A percentile compares a stretch with the other conserved stretches of the same genome.
Conservation (phyloP, 2,888 invertebrate species). For the Sialis lutaria region DNA sequence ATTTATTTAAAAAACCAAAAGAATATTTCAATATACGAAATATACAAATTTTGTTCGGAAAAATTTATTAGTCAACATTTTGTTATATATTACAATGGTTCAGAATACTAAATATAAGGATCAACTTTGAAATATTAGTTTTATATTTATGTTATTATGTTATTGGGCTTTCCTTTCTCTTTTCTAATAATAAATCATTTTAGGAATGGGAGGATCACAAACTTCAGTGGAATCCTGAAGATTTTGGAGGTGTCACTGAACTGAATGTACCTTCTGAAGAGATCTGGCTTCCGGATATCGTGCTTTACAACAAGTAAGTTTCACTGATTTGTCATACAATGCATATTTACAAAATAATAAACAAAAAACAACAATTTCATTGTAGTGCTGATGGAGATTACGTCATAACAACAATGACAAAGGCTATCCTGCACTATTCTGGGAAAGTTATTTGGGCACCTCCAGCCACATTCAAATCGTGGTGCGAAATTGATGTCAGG, state of each 20-base stretch:
- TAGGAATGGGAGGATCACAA: conserved; percentile 94
- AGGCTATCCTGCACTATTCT: conserved; percentile 76
- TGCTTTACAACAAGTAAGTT: conserved; percentile 90
- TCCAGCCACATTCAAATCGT: conserved; percentile 95
- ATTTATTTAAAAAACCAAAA: too few relatives aligned
- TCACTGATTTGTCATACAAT: too few relatives aligned
- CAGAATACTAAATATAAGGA: too few relatives aligned
- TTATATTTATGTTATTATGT: too few relatives aligned
- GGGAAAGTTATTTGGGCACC: conserved; percentile 93
- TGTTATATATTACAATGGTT: too few relatives aligned
- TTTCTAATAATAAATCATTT: too few relatives aligned
- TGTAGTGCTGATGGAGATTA: conserved; percentile 86
- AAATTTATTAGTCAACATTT: too few relatives aligned
- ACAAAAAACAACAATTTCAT: conserved; percentile 2
- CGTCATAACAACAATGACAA: conserved; percentile 91
- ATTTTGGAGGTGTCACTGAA: conserved; percentile 87
- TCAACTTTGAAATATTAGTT: too few relatives aligned
- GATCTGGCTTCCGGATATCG: conserved; percentile 97
- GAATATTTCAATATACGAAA: too few relatives aligned
- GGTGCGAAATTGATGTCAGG: conserved; percentile 84
- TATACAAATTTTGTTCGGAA: too few relatives aligned
- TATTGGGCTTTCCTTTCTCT: too few relatives aligned
- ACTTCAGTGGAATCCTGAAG: conserved; percentile 88
- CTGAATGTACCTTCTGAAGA: conserved; percentile 93
- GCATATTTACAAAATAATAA: too few relatives aligned